Conservation (phyloP, 1,140 invertebrate species). For the Oryzaephilus surinamensis region DNA sequence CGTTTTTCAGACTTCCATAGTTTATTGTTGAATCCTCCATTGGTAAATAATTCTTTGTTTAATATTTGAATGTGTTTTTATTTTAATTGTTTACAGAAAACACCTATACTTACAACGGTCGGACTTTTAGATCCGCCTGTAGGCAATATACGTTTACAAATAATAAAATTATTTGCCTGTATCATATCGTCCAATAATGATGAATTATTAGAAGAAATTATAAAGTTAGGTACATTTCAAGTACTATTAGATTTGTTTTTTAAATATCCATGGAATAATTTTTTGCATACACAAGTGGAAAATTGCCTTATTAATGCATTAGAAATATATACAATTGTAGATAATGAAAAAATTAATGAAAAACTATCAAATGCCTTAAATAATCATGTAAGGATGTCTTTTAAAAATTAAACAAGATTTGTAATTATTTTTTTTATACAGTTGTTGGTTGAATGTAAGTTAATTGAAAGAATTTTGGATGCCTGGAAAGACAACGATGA, state of each 20-base stretch:
- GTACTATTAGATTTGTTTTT: slow-evolving; percentile 71
- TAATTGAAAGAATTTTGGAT: slow-evolving; percentile 41
- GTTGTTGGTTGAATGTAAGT: slow-evolving; percentile 42
- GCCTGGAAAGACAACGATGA: slow-evolving; percentile 44
- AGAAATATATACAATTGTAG: slow-evolving; percentile 26
- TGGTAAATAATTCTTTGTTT: slow-evolving; percentile 42
- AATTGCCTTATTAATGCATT: slow-evolving; percentile 60
- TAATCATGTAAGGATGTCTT: slow-evolving; percentile 40
- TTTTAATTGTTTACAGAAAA: slow-evolving; percentile 37
- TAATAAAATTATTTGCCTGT: slow-evolving; percentile 59
- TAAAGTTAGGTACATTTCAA: slow-evolving; percentile 36
- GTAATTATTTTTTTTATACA: slow-evolving; percentile 28
- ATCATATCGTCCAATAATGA: slow-evolving; percentile 56
- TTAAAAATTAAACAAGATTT: not conserved
- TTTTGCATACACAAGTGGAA: slow-evolving; percentile 76
- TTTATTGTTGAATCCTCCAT: slow-evolving; percentile 60
- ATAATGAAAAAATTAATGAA: slow-evolving; percentile 33
- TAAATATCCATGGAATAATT: slow-evolving; percentile 78
- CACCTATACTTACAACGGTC: slow-evolving; percentile 51
- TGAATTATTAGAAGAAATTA: slow-evolving; percentile 41
- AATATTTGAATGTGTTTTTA: slow-evolving; percentile 1
- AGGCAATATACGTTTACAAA: slow-evolving; percentile 63
- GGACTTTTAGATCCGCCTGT: slow-evolving; percentile 59
- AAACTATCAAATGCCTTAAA: slow-evolving; percentile 43
- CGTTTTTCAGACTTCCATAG: slow-evolving; percentile 61